Evolutionary conservation across 2,888 invertebrate genomes (phyloP), one percentile per base, ranked within the genome.

Genomic region (Muschampia plurimacula): DNA sequence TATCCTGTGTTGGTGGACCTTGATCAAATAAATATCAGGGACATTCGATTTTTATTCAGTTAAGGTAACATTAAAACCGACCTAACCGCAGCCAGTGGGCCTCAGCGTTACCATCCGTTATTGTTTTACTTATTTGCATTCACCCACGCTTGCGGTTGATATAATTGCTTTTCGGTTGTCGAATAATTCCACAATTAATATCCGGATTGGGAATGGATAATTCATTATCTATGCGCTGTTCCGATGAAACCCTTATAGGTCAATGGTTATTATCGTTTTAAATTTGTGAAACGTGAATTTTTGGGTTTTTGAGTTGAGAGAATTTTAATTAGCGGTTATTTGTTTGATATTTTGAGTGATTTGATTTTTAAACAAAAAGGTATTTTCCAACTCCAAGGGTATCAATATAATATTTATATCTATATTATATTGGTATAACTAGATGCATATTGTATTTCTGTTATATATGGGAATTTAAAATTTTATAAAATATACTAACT

Each of bases 121-220:
- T 12, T 72, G 67, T 72, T 72, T 72, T 67, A 72, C 72, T 67
- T 72, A 72, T 72, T 72, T 72, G 62, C 72, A 36, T 60, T 71
- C 49, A 12, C 66, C 55, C 55, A 55, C 22, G 49, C 66, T 39
- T 66, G 65, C 28, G 66, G 71, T 60, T 41, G 68, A 52, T 49
- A 52, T 72, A 72, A 68, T 72, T 71, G 70, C 70, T 59, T 66
- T 46, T 71, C 71, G 71, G 66, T 71, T 62, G 59, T 55, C 60
- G 60, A 66, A 71, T 67, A 71, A 71, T 71, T 71, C 49, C 66
- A 66, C 60, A 67, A 71, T 71, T 71, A 66, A 71, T 71, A 66
- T 66, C 39, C 59, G 36, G 15, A 65, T 71, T 22, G 59, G 65
- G 12, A 59, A 60, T 44, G 28, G 49, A 22, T 4, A 49, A 66